Evolutionary conservation across 2,113 vertebrate genomes (phyloP).

Genomic region (Pithys albifrons): DNA sequence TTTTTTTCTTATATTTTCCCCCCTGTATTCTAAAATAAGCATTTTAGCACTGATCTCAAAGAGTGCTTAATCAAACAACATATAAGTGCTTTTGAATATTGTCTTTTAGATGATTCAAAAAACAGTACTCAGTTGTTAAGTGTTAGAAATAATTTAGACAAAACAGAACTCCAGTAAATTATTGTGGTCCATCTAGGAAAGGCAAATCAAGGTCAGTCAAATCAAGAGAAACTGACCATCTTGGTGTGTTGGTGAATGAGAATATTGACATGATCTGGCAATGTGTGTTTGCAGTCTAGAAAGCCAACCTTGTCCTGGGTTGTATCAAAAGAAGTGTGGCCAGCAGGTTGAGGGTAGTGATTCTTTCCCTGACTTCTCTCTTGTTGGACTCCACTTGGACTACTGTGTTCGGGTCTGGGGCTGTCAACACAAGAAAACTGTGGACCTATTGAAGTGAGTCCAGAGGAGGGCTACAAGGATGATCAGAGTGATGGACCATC

Average conservation of each 20-base stretch:
- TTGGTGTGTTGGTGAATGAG: neutral
- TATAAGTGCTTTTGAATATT: neutral
- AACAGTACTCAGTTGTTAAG: neutral
- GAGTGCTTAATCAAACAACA: neutral
- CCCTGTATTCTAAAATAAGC: neutral
- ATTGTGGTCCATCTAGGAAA: neutral
- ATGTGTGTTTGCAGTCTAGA: neutral
- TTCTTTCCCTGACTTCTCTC: neutral
- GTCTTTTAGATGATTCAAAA: neutral
- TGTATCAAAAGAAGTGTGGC: neutral
- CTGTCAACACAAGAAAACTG: neutral
- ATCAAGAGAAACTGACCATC: neutral
- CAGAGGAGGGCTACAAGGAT: neutral
- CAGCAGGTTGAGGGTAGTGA: neutral
- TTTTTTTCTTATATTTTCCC: neutral
- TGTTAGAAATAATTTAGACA: neutral
- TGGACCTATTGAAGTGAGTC: neutral
- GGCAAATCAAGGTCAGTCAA: neutral
- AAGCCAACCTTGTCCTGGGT: neutral
- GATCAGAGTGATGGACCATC: neutral
- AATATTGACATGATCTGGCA: rapidly evolving
- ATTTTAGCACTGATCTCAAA: neutral
- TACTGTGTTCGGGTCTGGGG: neutral
- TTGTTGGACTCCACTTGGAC: neutral
- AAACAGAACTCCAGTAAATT: neutral